phyloP scores from a whole-genome alignment of 2,888 invertebrate species.

The Eurytoma adleriae region DNA sequence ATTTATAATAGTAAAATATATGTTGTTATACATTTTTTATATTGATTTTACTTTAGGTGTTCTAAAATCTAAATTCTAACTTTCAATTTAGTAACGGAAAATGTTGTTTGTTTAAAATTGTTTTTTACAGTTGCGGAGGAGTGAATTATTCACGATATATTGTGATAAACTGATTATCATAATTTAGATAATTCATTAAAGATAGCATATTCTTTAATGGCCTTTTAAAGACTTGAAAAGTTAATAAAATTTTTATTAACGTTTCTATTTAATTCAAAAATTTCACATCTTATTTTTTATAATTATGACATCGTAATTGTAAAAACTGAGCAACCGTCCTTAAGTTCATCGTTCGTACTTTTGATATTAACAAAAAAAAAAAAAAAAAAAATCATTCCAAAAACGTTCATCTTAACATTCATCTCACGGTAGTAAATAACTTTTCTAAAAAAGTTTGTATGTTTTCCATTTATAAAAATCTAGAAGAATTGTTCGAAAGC shows the following conservation, averaged over 20 bases:
- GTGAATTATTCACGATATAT: slow-evolving; percentile 25
- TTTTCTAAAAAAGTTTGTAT: slow-evolving; percentile 22
- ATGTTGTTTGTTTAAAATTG: slow-evolving; percentile 17
- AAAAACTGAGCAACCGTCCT: slow-evolving; percentile 36
- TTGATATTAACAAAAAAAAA: slow-evolving; percentile 13
- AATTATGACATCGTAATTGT: slow-evolving; percentile 13
- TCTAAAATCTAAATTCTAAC: slow-evolving; percentile 16
- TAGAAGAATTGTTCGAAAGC: slow-evolving; percentile 19
- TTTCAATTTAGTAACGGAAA: slow-evolving; percentile 18
- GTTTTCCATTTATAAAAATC: slow-evolving; percentile 1
- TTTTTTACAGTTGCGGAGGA: slow-evolving; percentile 30
- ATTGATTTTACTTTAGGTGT: slow-evolving; percentile 25
- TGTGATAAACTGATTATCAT: slow-evolving; percentile 24
- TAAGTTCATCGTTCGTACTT: slow-evolving; percentile 18
- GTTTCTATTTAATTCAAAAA: slow-evolving; percentile 6
- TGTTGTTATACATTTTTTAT: slow-evolving; percentile 41
- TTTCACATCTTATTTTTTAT: background rate
- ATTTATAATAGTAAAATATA: slow-evolving; percentile 19
- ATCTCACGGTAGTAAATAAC: slow-evolving; percentile 19
- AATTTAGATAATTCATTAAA: slow-evolving; percentile 15
- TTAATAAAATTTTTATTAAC: slow-evolving; percentile 22
- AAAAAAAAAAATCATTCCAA: slow-evolving; percentile 46
- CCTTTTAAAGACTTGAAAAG: slow-evolving; percentile 29
- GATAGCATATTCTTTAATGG: slow-evolving; percentile 29
- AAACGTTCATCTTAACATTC: slow-evolving; percentile 1